Base-by-base conservation (phyloP, 2,888 invertebrate species). In the Margaritifera margaritifera region DNA sequence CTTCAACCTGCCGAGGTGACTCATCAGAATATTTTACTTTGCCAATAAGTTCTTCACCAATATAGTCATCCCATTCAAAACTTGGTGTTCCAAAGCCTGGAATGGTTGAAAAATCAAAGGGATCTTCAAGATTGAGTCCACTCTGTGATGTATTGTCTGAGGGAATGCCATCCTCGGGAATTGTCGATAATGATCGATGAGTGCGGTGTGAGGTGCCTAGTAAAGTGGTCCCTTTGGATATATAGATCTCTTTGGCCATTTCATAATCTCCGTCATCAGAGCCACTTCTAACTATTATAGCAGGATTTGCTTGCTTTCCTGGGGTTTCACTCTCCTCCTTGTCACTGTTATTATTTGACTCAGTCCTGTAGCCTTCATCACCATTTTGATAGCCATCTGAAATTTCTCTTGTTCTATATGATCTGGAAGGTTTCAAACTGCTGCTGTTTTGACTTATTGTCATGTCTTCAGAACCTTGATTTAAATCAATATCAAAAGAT, bases 1-100 rank as follows among this genome's bases (percentile, higher is more conserved):
- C 72, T 64, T 72, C 72, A 24, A 66, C 66, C 61, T 70, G 65
- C 27, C 71, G 64, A 18, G 76, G 72, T 3, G 77, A 75, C 11
- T 76, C 74, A 51, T 78, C 79, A 51, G 78, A 75, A 59, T 75
- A 74, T 27, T 75, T 57, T 8, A 83, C 84, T 64, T 71, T 68
- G 8, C 85, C 84, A 8, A 85, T 78, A 55, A 86, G 75, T 20
- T 84, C 76, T 57, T 84, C 84, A 8, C 83, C 85, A 53, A 81
- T 82, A 63, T 83, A 82, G 69, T 86, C 86, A 74, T 86, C 86
- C 86, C 86, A 86, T 68, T 86, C 84, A 78, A 80, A 86, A 70
- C 73, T 80, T 69, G 83, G 81, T 50, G 74, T 76, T 51, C 61
- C 56, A 57, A 62, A 31, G 31, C 56, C 52, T 42, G 42, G 42